Conservation (phyloP, 2,888 invertebrate species). For the Germaria angustata region DNA sequence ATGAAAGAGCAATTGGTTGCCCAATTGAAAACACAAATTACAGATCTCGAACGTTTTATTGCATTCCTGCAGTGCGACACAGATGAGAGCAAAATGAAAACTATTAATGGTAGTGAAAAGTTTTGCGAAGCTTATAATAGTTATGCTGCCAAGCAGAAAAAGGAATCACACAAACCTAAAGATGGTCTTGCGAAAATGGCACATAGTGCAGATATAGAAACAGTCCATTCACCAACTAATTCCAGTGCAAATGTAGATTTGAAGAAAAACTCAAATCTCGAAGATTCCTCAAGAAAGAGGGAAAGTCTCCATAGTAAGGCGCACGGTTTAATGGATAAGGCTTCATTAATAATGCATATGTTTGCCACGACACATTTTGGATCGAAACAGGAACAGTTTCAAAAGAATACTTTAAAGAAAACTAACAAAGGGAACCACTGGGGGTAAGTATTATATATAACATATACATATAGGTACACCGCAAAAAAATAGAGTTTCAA, state of each 20-base stretch:
- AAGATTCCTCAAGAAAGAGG: conserved; percentile 33
- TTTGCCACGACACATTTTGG: conserved; percentile 95
- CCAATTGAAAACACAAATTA: conserved; percentile 97
- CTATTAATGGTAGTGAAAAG: conserved; percentile 67
- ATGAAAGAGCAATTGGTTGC: conserved; percentile 97
- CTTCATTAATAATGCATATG: conserved; percentile 94
- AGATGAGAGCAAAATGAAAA: conserved; percentile 77
- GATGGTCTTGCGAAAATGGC: conserved; percentile 24
- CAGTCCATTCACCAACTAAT: neutral
- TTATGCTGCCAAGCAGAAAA: conserved; percentile 78
- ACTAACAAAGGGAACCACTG: conserved; percentile 94
- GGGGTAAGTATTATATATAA: conserved; percentile 86
- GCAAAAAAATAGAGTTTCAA: no score
- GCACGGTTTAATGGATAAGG: conserved; percentile 87
- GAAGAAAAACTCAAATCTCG: conserved; percentile 50
- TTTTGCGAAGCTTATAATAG: conserved; percentile 75
- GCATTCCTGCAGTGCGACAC: conserved; percentile 93
- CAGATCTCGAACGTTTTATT: conserved; percentile 98
- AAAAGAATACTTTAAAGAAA: conserved; percentile 90
- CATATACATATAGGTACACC: no score
- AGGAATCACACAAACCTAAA: conserved; percentile 60
- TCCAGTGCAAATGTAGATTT: conserved; percentile 13
- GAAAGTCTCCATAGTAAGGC: conserved; percentile 78
- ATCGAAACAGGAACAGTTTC: conserved; percentile 86
- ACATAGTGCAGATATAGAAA: conserved; percentile 11